Conservation (phyloP, 2,888 invertebrate species). For the Standfussiana lucernea region DNA sequence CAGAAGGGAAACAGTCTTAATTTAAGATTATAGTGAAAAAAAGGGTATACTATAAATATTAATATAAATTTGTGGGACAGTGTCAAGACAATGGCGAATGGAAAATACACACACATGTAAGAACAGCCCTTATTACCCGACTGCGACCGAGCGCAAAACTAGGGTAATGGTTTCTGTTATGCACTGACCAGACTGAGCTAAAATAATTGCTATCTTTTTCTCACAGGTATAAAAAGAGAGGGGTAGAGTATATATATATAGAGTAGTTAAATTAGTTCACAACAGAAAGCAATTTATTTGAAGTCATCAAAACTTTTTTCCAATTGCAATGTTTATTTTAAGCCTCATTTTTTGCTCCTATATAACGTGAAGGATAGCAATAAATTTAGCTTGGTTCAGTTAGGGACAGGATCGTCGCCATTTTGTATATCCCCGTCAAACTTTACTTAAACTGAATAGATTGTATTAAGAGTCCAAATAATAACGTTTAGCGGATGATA, state of each 20-base stretch:
- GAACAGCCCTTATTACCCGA: conserved; percentile 66
- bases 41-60: conserved; percentile 58
- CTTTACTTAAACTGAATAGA: neutral
- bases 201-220: conserved; percentile 20
- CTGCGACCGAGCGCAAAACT: neutral
- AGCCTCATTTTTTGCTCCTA: neutral
- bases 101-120: conserved; percentile 66
- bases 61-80: conserved; percentile 69
- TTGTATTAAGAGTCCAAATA: conserved; percentile 12
- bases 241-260: no score
- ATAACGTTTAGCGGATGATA: conserved; percentile 9
- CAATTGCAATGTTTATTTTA: neutral
- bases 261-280: neutral
- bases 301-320: neutral
- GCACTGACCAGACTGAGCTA: neutral
- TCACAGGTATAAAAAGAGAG: neutral
- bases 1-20: no score
- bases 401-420: neutral
- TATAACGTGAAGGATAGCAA: conserved; percentile 6
- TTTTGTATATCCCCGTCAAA: conserved; percentile 25
- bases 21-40: conserved; percentile 37
- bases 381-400: conserved; percentile 7
- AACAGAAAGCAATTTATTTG: neutral
- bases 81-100: conserved; percentile 85
- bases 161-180: neutral